These are phyloP conservation scores for Corella eumyota DNA, from an alignment of 23 tunicate species.

Conservation along the genomic window DNA sequence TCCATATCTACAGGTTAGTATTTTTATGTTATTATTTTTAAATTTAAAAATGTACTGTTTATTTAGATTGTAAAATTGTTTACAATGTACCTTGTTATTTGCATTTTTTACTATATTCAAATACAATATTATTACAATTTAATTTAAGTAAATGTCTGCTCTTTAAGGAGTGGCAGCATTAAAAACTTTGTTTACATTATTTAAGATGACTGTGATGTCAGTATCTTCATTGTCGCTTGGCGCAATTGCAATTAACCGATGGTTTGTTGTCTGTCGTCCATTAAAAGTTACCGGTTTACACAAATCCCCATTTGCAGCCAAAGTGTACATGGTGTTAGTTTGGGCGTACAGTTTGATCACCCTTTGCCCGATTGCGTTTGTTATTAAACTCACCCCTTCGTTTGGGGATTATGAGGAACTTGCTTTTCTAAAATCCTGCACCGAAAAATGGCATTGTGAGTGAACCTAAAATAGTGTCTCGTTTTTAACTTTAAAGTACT, in stretches of 20 bases:
- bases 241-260: conserved; percentile 62
- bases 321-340: conserved; percentile 9
- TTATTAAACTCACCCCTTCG: conserved; percentile 1
- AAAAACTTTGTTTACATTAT: no score
- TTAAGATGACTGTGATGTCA: conserved; percentile 24
- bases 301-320: conserved; percentile 9
- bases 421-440: conserved; percentile 10
- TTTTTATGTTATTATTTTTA: no score
- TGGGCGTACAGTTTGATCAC: conserved; percentile 33
- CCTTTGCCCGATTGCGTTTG: conserved; percentile 21
- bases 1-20: conserved; percentile 49
- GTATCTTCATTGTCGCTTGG: conserved; percentile 32
- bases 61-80: neutral
- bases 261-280: conserved; percentile 83
- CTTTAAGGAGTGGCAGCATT: no score
- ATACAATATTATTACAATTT: no score
- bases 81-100: neutral
- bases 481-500: no score
- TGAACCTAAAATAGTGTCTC: no score
- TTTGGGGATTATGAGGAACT: conserved; percentile 15
- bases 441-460: conserved; percentile 26
- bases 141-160: no score
- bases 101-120: neutral
- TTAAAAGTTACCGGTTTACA: conserved; percentile 35
- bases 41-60: neutral